Conservation (phyloP, 2,113 vertebrate genomes). For the Lagopus leucura region DNA sequence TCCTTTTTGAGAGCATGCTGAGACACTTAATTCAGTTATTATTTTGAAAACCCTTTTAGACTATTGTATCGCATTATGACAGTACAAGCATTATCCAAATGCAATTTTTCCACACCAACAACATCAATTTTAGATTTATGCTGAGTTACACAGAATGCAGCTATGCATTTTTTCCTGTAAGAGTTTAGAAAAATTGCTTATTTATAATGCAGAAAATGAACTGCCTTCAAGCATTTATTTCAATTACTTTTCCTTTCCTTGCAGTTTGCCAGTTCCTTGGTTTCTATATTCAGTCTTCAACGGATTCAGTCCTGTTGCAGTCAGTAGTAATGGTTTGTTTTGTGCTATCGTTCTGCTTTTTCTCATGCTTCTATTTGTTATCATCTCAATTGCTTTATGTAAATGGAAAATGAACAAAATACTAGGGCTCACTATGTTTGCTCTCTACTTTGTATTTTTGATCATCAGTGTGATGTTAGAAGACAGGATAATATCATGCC, state of each 20-base stretch:
- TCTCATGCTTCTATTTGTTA: slow-evolving; percentile 97
- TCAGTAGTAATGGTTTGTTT: slow-evolving; percentile 96
- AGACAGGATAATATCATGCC: slow-evolving; percentile 91
- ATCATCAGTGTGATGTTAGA: slow-evolving; percentile 95
- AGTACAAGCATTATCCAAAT: neutral
- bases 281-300: slow-evolving; percentile 85
- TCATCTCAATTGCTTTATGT: slow-evolving; percentile 89
- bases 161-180: neutral
- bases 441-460: slow-evolving; percentile 93
- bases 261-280: slow-evolving; percentile 93
- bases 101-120: neutral
- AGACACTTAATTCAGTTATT: neutral
- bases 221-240: slow-evolving; percentile 2
- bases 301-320: slow-evolving; percentile 83
- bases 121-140: neutral
- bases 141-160: neutral
- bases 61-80: neutral
- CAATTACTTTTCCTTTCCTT: slow-evolving; percentile 40
- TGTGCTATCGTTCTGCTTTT: slow-evolving; percentile 97
- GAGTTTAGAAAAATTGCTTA: neutral
- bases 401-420: slow-evolving; percentile 97
- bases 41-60: neutral
- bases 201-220: slow-evolving; percentile 24
- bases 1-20: neutral
- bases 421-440: slow-evolving; percentile 92